Base-by-base conservation (phyloP, 92 coral and sea anemone species). In the Muricea muricata region DNA sequence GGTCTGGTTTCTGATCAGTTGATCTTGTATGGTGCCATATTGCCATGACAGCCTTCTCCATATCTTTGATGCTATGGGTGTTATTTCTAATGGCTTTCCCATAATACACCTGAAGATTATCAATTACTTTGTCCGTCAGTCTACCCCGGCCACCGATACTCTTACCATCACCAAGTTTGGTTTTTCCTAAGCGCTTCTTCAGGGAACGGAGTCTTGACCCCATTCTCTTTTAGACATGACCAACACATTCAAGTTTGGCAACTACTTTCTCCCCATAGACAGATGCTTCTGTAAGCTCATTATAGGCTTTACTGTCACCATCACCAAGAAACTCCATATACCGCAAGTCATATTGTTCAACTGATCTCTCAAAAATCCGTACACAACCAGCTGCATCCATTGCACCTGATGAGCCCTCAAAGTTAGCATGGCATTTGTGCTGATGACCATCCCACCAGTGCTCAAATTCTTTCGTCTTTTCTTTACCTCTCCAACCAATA, bases 361-460 rank as follows among this genome's bases (percentile, higher is more conserved):
- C 86, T 1, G 83, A 89, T 12, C 83, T 54, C 52, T 77, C 78
- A 47, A 60, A 89, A 18, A 89, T 79, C 12, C 68, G 8, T 7
- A 84, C n/a, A 58, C 80, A 32, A 6, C 86, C 89, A 56, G 86
- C 39, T 4, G 89, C 86, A 85, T 89, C 89, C 92, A 69, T 84
- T n/a, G n/a, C n/a, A n/a, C n/a, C n/a, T n/a, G n/a, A n/a, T n/a
- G n/a, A n/a, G n/a, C n/a, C n/a, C n/a, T 40, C 37, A 76, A 47
- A 65, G 21, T 87, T 88, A 33, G 80, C 85, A 9, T 74, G 28
- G 65, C 88, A 88, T n/a, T 26, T 40, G 56, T 68, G 75, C 33
- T 88, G 91, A 42, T 83, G 88, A 17, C 84, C 80, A 24, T 83
- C 88, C 88, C 88, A 88, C 91, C 91, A 88, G 6, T 83, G 87